Evolutionary conservation across 64 coral and sea anemone species (phyloP), one percentile per base, ranked within the genome.

Genomic region (Montipora capricornis): DNA sequence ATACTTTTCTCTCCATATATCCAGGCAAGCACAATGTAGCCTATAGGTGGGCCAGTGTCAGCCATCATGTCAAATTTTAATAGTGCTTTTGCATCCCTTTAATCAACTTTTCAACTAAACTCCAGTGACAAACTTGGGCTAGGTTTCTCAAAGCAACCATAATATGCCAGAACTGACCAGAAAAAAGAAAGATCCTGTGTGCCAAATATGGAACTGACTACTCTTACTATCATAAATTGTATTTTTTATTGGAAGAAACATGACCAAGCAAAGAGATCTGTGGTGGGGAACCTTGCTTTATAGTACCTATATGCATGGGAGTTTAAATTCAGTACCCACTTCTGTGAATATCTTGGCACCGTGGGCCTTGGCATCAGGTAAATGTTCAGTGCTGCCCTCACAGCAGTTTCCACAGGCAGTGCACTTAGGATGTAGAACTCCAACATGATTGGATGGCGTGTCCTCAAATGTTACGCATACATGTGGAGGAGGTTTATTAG

Each of bases 381-480:
- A 64, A 47, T 94, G 90, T 55, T 94, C 93, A 76, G 84, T 94
- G n/a, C 93, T 89, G 6, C 93, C 93, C 12, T 79, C 87, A 90
- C 68, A 83, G 44, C 93, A 94, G 16, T 94, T 94, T 22, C 93
- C 93, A 76, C 93, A 94, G 9, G 44, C 78, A 15, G 77, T 94
- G 74, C 93, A 94, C 69, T 89, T 89, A 12, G 87, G 93, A 37
- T 94, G 87, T 16, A 87, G 93, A 4, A 94, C 79, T 37, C 87
- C 93, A 70, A 94, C 93, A 60, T 94, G 93, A 89, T 90, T 94
- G 51, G 50, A 82, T 20, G 87, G 75, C 20, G 52, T 94, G 84
- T 94, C 93, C 78, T 94, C 70, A 81, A 94, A 94, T 2, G 79
- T 94, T 53, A 94, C 87, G 48, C 89, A 94, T 1, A 94, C 29